These are phyloP conservation scores for Peribatodes rhomboidaria DNA, from an alignment of 2,888 invertebrate species.

Conservation along the genomic window DNA sequence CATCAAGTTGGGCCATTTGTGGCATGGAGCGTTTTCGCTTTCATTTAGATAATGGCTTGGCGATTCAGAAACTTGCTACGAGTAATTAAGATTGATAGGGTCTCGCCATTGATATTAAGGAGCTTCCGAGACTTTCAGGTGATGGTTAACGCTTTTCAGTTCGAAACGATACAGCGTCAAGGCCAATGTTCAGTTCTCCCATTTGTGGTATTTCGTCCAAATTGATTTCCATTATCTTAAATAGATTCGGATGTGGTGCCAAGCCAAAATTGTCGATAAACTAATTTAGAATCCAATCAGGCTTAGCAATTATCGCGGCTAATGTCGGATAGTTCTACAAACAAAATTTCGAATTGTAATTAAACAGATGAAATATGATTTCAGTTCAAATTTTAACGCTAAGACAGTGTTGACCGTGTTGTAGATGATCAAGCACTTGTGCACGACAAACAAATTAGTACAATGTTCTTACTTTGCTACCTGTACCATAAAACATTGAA, in stretches of 20 bases:
- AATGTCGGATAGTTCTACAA: neutral
- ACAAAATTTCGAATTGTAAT: neutral
- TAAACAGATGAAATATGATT: neutral
- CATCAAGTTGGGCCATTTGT: slow-evolving; percentile 43
- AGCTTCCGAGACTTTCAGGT: slow-evolving; percentile 47
- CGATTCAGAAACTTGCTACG: slow-evolving; percentile 65
- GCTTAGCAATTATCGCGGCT: slow-evolving; percentile 21
- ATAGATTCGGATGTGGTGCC: slow-evolving; percentile 28
- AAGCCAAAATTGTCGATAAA: slow-evolving; percentile 31
- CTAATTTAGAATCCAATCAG: slow-evolving; percentile 34
- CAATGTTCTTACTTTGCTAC: no score
- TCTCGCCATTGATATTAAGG: slow-evolving; percentile 62
- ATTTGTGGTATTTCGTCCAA: slow-evolving; percentile 27
- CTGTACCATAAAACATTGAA: slow-evolving; percentile 13
- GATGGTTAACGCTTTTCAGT: slow-evolving; percentile 37
- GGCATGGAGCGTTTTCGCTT: slow-evolving; percentile 55
- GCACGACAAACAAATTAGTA: no score
- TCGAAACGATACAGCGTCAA: slow-evolving; percentile 34
- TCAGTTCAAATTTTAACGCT: neutral
- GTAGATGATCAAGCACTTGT: no score
- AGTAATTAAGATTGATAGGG: slow-evolving; percentile 75
- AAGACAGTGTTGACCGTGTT: no score
- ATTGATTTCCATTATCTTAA: slow-evolving; percentile 32
- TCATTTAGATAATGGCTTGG: slow-evolving; percentile 73
- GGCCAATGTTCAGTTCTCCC: slow-evolving; percentile 10